phyloP scores from a whole-genome alignment of 2,888 invertebrate genomes.

The Catocala nupta region DNA sequence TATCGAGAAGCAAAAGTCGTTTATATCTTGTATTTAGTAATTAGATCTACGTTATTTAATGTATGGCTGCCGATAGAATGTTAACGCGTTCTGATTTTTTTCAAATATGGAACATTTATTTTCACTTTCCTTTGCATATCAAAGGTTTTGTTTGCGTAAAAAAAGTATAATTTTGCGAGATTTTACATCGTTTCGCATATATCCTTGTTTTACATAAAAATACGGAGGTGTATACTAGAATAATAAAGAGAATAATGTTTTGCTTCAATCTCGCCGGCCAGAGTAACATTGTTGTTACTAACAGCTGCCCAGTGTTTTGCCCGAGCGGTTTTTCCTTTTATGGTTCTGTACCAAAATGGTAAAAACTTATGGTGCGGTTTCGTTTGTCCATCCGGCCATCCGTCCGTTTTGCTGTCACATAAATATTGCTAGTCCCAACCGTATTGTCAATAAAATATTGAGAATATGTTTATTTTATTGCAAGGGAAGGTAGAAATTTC shows the following conservation, averaged over 20 bases:
- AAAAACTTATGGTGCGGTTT: too few relatives aligned
- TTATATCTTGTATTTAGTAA: constrained; percentile 6
- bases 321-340: too few relatives aligned
- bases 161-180: constrained; percentile 9
- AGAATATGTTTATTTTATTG: too few relatives aligned
- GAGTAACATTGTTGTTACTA: too few relatives aligned
- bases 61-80: constrained; percentile 25
- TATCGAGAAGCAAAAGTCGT: background rate
- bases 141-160: constrained; percentile 13
- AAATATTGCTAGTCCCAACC: too few relatives aligned
- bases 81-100: constrained; percentile 31
- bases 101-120: constrained; percentile 28
- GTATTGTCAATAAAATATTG: too few relatives aligned
- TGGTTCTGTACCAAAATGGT: too few relatives aligned
- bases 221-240: background rate
- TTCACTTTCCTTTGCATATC: constrained; percentile 30
- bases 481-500: too few relatives aligned
- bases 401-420: too few relatives aligned
- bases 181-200: constrained; percentile 1
- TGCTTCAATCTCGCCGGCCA: too few relatives aligned
- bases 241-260: background rate
- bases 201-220: background rate
- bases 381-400: too few relatives aligned
- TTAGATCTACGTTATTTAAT: constrained; percentile 41
- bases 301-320: too few relatives aligned